Percentiles rank a stretch among this genome's conserved stretches.
phyloP scores from a whole-genome alignment of 2,797 vertebrate genomes.

The Enteromius paludinosus region DNA sequence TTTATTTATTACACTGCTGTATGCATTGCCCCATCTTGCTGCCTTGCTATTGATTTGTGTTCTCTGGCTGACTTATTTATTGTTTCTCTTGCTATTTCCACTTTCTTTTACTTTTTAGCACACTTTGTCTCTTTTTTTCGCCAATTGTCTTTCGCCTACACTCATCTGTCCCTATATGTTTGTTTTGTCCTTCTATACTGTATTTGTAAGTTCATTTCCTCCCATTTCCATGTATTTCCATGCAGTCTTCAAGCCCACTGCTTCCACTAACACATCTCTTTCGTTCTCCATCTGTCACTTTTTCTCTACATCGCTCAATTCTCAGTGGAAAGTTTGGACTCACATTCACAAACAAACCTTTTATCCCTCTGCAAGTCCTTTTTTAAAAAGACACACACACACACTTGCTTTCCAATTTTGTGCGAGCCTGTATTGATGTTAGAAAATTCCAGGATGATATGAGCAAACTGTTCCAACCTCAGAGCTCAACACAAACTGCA shows the following conservation, averaged over 20 bases:
- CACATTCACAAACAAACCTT: slow-evolving; percentile 12
- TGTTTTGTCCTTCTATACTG: slow-evolving; percentile 10
- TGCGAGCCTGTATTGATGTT: background rate
- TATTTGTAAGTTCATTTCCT: slow-evolving; percentile 12
- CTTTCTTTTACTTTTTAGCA: background rate
- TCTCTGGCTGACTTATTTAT: slow-evolving; percentile 14
- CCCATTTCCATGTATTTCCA: slow-evolving; percentile 1
- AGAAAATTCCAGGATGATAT: background rate
- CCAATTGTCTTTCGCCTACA: background rate
- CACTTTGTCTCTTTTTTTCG: background rate
- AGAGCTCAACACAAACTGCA: slow-evolving; percentile 8
- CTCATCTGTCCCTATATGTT: slow-evolving; percentile 23
- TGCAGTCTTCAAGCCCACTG: slow-evolving; percentile 33
- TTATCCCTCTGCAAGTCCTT: background rate
- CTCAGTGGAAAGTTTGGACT: slow-evolving; percentile 17
- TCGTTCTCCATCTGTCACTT: slow-evolving; percentile 40
- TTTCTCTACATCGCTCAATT: slow-evolving; percentile 28
- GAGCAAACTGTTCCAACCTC: slow-evolving; percentile 29
- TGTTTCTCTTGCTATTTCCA: background rate
- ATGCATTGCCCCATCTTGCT: slow-evolving; percentile 7
- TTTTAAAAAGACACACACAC: background rate
- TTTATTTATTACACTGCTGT: background rate
- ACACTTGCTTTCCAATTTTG: background rate
- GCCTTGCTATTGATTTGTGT: slow-evolving; percentile 15
- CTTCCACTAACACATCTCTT: slow-evolving; percentile 45